phyloP scores from a whole-genome alignment of 2,113 vertebrate genomes.

The Aptenodytes forsteri region DNA sequence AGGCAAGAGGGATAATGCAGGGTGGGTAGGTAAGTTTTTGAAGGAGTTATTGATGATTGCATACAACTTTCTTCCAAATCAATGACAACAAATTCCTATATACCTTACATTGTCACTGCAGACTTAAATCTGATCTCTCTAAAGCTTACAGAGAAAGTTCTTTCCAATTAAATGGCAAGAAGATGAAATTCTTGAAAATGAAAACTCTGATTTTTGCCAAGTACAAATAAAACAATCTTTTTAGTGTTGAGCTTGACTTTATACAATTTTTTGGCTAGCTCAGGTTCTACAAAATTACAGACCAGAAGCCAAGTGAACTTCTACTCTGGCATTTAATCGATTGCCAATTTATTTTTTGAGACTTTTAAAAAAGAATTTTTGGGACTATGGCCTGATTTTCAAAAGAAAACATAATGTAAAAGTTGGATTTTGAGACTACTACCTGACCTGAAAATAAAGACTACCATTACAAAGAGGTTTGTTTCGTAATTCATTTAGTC shows the following conservation, averaged over 20 bases:
- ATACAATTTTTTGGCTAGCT: not conserved
- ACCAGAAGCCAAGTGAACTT: conserved; percentile 21
- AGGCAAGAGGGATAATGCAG: not conserved
- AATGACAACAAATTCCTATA: not conserved
- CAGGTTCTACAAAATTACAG: not conserved
- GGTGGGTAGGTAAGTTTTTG: not conserved
- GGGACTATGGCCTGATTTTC: not conserved
- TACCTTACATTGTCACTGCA: not conserved
- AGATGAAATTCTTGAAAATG: not conserved
- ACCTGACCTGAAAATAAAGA: not conserved
- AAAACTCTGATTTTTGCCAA: not conserved
- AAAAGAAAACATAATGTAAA: not conserved
- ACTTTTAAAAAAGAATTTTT: not conserved
- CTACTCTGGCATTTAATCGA: not conserved
- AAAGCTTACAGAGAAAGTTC: not conserved
- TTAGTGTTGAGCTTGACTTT: not conserved
- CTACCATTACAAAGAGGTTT: not conserved
- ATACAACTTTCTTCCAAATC: not conserved
- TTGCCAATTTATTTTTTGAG: not conserved
- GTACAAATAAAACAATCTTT: not conserved
- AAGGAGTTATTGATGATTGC: not conserved
- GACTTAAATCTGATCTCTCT: not conserved
- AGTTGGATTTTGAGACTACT: not conserved
- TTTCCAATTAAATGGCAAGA: not conserved
- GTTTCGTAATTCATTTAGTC: not conserved